Evolutionary conservation across 2,888 invertebrate genomes (phyloP).

Genomic region (Parnassius orleans): DNA sequence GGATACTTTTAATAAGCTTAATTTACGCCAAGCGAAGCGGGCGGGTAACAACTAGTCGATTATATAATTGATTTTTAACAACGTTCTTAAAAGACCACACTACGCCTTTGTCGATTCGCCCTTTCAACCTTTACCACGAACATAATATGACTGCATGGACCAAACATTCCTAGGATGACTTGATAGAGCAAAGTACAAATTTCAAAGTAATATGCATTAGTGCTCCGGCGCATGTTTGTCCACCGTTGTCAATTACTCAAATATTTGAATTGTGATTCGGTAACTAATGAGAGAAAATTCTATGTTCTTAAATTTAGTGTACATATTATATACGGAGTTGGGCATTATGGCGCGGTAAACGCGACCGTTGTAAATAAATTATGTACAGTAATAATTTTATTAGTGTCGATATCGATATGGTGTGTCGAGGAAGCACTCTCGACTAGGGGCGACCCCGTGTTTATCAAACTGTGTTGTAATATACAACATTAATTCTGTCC

Average conservation of each 20-base stretch:
- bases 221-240: constrained; percentile 77
- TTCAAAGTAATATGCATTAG: constrained; percentile 73
- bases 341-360: constrained; percentile 74
- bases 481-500: constrained; percentile 73
- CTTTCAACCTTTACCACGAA: constrained; percentile 33
- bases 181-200: constrained; percentile 78
- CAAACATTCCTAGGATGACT: constrained; percentile 74
- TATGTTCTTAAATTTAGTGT: constrained; percentile 79
- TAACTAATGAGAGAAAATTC: constrained; percentile 80
- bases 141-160: constrained; percentile 69
- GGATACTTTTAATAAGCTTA: no score
- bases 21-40: no score
- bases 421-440: constrained; percentile 33
- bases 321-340: constrained; percentile 78
- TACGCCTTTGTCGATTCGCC: constrained; percentile 8
- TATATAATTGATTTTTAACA: constrained; percentile 9
- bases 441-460: constrained; percentile 7
- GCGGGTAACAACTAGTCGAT: no score
- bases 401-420: constrained; percentile 58
- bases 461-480: constrained; percentile 47
- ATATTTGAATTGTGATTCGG: constrained; percentile 81
- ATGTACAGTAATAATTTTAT: constrained; percentile 77
- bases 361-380: constrained; percentile 76
- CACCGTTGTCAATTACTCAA: constrained; percentile 81
- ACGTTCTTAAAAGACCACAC: constrained; percentile 23